Percentiles rank a stretch among this genome's conserved stretches.
Conservation (phyloP, 2,888 invertebrate species). For the Nomada lathburiana region DNA sequence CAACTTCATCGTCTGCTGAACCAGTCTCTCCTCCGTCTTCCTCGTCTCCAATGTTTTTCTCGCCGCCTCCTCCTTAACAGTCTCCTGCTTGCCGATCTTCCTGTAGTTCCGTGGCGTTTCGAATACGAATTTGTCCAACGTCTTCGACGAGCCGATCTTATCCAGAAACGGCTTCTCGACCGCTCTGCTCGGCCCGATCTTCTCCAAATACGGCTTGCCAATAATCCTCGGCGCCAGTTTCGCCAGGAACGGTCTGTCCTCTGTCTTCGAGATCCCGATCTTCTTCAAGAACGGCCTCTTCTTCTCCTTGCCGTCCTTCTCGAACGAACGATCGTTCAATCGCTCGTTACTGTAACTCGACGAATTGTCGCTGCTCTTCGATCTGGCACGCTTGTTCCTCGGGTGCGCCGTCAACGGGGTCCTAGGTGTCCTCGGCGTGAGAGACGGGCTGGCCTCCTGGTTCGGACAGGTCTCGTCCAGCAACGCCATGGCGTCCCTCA, state of each 20-base stretch:
- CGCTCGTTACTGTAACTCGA: slow-evolving; percentile 81
- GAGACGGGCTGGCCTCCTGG: slow-evolving; percentile 79
- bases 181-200: slow-evolving; percentile 81
- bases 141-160: slow-evolving; percentile 80
- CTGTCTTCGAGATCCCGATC: slow-evolving; percentile 82
- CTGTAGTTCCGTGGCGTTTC: slow-evolving; percentile 67
- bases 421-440: slow-evolving; percentile 80
- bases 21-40: background rate
- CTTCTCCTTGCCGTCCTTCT: slow-evolving; percentile 73
- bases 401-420: slow-evolving; percentile 80
- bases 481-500: slow-evolving; percentile 81
- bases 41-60: slow-evolving; percentile 27
- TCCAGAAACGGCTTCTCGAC: slow-evolving; percentile 81
- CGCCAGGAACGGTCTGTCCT: slow-evolving; percentile 80
- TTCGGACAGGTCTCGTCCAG: slow-evolving; percentile 83
- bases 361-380: slow-evolving; percentile 83
- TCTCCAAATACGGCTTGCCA: slow-evolving; percentile 82
- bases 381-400: slow-evolving; percentile 79
- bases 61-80: slow-evolving; percentile 11
- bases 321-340: slow-evolving; percentile 76
- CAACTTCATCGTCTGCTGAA: background rate
- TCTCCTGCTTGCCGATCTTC: slow-evolving; percentile 1
- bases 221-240: slow-evolving; percentile 79
- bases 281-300: slow-evolving; percentile 81
- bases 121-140: slow-evolving; percentile 81